Evolutionary conservation across 2,888 invertebrate species (phyloP), one percentile per base, ranked within the genome.

Genomic region (Dicroscelio sp.): DNA sequence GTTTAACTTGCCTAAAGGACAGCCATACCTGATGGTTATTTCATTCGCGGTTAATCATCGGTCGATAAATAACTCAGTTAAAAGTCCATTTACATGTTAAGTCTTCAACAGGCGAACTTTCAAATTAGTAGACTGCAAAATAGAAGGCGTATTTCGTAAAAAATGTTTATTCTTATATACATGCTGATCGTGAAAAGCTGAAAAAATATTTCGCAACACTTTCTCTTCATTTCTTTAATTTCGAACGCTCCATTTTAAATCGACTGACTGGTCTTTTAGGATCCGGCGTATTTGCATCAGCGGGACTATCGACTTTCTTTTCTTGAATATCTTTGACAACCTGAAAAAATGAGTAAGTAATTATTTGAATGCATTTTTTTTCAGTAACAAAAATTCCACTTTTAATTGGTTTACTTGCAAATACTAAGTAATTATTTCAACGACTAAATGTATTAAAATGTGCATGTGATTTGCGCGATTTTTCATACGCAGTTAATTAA

Each of bases 161-260:
- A 20, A 52, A 52, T 30, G 33, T 33, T 33, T 25, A 14, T 60
- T 27, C 27, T 27, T 25, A 30, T 25, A 25, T 60, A 60, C 25
- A 52, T n/a, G n/a, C n/a, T n/a, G n/a, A n/a, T n/a, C n/a, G n/a
- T n/a, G n/a, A n/a, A n/a, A n/a, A n/a, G n/a, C n/a, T n/a, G n/a
- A n/a, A n/a, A n/a, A n/a, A n/a, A n/a, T n/a, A 48, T 48, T 14
- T 23, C 23, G 12, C 27, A 5, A 12, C 20, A 10, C 38, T 73
- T 33, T 5, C 33, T 27, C 20, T 76, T 33, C 25, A n/a, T 85
- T 93, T 94, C 71, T 94, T 95, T 55, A 92, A 71, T 60, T 86
- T 91, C 30, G 92, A 75, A 76, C 96, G 94, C 87, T 95, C 95
- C 88, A 95, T 94, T 89, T 94, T 96, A 86, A 96, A 96, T 91